Percentiles rank a stretch among this genome's conserved stretches.
These are phyloP conservation scores for Nothoprocta perdicaria DNA, from an alignment of 2,113 vertebrate species.

Conservation along the genomic window DNA sequence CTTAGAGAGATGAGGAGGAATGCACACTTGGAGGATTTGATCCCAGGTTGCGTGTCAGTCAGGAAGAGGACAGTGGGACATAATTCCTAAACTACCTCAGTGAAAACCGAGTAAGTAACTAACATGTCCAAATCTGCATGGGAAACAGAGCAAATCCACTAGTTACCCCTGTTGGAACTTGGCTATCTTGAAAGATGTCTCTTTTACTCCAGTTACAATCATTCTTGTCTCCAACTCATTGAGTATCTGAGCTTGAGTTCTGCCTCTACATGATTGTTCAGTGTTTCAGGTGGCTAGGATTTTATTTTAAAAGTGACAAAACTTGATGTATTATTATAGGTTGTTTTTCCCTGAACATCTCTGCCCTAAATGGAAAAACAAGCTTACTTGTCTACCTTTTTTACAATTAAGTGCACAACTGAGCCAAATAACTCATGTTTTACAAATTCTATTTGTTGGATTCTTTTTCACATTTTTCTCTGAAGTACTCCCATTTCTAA, in stretches of 20 bases:
- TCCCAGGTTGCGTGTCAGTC: neutral
- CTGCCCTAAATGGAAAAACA: neutral
- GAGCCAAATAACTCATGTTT: neutral
- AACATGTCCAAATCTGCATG: neutral
- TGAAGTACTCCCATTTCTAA: neutral
- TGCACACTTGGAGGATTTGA: neutral
- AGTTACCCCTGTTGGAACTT: neutral
- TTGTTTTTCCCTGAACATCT: neutral
- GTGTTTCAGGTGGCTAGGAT: neutral
- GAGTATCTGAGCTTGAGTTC: neutral
- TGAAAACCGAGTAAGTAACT: neutral
- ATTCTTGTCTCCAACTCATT: neutral
- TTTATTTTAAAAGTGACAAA: neutral
- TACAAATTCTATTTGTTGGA: neutral
- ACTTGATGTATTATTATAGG: neutral
- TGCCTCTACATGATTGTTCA: neutral
- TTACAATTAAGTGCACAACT: neutral
- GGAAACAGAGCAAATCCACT: neutral
- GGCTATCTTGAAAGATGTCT: neutral
- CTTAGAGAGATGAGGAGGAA: neutral
- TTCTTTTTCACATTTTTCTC: neutral
- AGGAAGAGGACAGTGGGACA: neutral
- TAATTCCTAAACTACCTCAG: neutral
- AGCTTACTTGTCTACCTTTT: neutral
- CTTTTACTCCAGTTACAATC: neutral